Percentiles rank a stretch among this genome's conserved stretches.
phyloP scores from a whole-genome alignment of 2,113 vertebrate genomes.

The Acrocephalus arundinaceus region DNA sequence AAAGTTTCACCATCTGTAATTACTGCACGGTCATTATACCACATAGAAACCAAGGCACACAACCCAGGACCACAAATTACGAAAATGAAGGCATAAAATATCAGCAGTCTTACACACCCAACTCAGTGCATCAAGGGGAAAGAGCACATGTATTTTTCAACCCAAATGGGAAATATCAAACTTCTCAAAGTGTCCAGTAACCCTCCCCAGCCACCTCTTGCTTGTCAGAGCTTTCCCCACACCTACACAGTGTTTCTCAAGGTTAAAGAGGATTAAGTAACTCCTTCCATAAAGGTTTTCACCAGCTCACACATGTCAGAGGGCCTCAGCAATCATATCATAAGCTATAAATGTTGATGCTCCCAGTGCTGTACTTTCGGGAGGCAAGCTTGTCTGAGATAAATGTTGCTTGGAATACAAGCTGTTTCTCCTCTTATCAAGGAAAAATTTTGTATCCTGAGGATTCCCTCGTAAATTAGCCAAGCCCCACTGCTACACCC shows the following conservation, averaged over 20 bases:
- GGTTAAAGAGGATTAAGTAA: background rate
- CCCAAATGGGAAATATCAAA: background rate
- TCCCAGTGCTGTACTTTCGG: background rate
- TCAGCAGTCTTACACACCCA: background rate
- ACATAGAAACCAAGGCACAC: background rate
- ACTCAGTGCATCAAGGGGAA: background rate
- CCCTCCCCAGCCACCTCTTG: background rate
- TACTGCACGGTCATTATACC: background rate
- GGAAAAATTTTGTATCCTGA: conserved; percentile 50
- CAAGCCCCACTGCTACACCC: conserved; percentile 31
- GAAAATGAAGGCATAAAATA: background rate
- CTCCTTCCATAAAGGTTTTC: background rate
- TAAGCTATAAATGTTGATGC: background rate
- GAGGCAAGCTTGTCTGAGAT: conserved; percentile 11
- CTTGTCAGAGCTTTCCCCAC: background rate
- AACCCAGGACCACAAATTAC: background rate
- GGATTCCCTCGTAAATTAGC: conserved; percentile 59
- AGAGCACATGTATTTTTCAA: background rate
- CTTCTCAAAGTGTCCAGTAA: background rate
- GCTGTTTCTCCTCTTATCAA: conserved; percentile 40
- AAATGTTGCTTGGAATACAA: conserved; percentile 41
- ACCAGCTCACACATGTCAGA: background rate
- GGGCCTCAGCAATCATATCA: background rate
- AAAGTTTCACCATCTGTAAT: background rate
- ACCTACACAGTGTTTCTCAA: background rate